phyloP scores from a whole-genome alignment of 2,113 vertebrate genomes.

The Mesembrinibis cayennensis region DNA sequence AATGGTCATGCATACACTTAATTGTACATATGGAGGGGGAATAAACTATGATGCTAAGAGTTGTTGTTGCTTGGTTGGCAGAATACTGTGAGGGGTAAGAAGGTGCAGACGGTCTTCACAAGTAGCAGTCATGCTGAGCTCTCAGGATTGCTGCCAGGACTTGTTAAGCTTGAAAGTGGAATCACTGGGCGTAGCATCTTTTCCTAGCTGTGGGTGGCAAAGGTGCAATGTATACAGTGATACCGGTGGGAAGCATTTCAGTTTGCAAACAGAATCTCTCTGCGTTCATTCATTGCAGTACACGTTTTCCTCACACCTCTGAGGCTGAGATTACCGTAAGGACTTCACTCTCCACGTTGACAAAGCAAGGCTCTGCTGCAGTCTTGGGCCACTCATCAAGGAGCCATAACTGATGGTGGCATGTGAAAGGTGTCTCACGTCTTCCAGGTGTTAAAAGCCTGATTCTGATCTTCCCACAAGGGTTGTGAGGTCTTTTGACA shows the following conservation, averaged over 20 bases:
- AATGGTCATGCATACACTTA: constrained; percentile 66
- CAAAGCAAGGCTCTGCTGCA: background rate
- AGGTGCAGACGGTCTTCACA: accelerated
- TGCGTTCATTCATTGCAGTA: background rate
- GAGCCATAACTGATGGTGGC: background rate
- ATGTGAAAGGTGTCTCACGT: background rate
- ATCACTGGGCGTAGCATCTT: background rate
- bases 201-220: background rate
- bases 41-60: constrained; percentile 69
- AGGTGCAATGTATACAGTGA: background rate
- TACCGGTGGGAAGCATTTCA: background rate
- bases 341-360: accelerated
- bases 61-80: constrained; percentile 33
- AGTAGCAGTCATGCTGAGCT: background rate
- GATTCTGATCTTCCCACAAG: background rate
- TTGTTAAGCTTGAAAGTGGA: background rate
- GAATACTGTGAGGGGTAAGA: background rate
- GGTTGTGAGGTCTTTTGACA: background rate
- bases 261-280: background rate
- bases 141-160: background rate
- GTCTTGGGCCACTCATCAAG: background rate
- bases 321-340: background rate
- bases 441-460: background rate
- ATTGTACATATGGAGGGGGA: constrained; percentile 62
- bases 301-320: accelerated